Evolutionary conservation across 2,113 vertebrate genomes (phyloP).

Genomic region (Riparia riparia): DNA sequence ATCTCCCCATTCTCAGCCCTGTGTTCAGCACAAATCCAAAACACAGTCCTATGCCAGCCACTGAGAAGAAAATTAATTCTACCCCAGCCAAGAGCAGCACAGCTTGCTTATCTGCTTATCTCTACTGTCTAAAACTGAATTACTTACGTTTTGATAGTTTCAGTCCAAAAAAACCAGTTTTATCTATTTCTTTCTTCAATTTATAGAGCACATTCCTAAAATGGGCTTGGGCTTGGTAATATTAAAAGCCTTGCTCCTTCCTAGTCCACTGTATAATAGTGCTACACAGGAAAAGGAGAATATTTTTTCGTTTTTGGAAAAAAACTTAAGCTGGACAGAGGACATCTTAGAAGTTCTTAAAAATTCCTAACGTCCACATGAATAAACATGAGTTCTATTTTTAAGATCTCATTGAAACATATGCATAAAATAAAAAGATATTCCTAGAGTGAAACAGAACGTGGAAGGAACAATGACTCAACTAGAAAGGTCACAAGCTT

Average conservation of each 20-base stretch:
- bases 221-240: not conserved
- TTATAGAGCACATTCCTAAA: not conserved
- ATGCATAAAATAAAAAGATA: not conserved
- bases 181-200: not conserved
- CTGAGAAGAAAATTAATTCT: not conserved
- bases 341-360: not conserved
- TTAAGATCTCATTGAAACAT: not conserved
- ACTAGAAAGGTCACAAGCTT: not conserved
- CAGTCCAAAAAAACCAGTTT: not conserved
- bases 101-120: not conserved
- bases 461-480: not conserved
- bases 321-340: not conserved
- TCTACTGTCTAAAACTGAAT: not conserved
- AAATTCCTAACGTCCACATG: not conserved
- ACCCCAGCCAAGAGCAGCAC: not conserved
- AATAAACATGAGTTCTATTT: slow-evolving; percentile 23
- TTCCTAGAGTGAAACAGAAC: not conserved
- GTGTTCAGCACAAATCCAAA: not conserved
- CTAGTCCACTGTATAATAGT: not conserved
- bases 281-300: not conserved
- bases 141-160: not conserved
- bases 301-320: not conserved
- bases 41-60: not conserved
- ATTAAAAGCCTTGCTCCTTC: not conserved
- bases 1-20: not conserved